Base-by-base conservation (phyloP, 2,113 vertebrate species). In the Rhinolophus sinicus region DNA sequence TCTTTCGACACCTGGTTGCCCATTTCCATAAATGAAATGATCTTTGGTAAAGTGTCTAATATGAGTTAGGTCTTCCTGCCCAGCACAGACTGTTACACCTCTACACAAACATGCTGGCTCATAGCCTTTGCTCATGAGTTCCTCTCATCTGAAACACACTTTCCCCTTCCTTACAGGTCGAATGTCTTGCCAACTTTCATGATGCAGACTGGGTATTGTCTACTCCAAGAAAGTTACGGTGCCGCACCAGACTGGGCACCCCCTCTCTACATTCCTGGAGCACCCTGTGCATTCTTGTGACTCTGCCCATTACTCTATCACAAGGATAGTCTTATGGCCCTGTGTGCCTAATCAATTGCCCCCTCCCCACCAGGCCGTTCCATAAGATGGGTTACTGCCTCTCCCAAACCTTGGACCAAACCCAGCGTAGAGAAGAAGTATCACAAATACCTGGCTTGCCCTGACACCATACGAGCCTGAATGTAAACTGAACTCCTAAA, bases 231-330 rank as follows among this genome's bases (percentile, higher is more conserved):
- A 62, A 18, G 9, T 8, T 4, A 21, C 24, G 7, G 2, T 21
- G 30, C 28, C 33, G 24, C 26, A 3, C 3, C 52, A 10, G 2
- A 15, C 1, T 5, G 9, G 13, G 30, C 12, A 24, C 8, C 6
- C 8, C 4, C 14, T 24, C 6, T 44, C 28, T 33, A 13, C 2
- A 30, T 16, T 62, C 54, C 50, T 4, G 21, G 69, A 54, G 50
- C 0, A 7, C 26, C 10, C 8, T 14, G 4, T 24, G 8, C 26
- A 9, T 47, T 21, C 70, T 35, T 30, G 21, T 3, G 4, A 30
- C 8, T 22, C 22, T 35, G 26, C 2, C 22, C 33, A 3, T 26
- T 4, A 19, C n/a, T 87, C 7, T 26, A 7, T 38, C 58, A 28
- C 13, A 9, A 26, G 22, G 52, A 84, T 19, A 54, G 6, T n/a